A percentile compares a stretch with the other conserved stretches of the same genome.
Conservation (phyloP, 2,113 vertebrate genomes). For the Tiliqua scincoides region DNA sequence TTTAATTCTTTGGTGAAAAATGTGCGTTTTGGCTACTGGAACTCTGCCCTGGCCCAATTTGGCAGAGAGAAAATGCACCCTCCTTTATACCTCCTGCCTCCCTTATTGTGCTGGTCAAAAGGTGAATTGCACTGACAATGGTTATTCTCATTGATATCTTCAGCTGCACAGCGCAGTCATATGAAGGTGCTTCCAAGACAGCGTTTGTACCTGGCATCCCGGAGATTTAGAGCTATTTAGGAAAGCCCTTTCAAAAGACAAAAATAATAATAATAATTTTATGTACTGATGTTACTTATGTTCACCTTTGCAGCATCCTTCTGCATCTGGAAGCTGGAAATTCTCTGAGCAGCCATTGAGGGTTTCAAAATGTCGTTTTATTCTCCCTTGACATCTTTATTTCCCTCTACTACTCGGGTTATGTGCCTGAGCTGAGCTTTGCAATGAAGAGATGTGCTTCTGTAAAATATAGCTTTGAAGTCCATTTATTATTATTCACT, state of each 20-base stretch:
- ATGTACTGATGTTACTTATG: slow-evolving; percentile 45
- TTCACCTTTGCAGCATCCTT: slow-evolving; percentile 49
- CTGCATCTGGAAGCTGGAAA: slow-evolving; percentile 42
- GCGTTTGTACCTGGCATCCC: neutral
- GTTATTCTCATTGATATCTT: neutral
- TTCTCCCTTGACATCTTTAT: neutral
- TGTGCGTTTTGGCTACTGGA: too few relatives aligned
- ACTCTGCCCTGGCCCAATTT: too few relatives aligned
- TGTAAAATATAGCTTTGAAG: neutral
- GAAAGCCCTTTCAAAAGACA: slow-evolving; percentile 10
- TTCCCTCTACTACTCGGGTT: slow-evolving; percentile 33
- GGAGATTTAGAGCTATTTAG: slow-evolving; percentile 9
- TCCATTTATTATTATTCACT: slow-evolving; percentile 8
- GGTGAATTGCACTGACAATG: neutral
- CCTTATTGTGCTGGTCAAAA: neutral
- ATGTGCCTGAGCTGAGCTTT: slow-evolving; percentile 27
- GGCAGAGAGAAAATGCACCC: neutral
- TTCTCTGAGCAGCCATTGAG: slow-evolving; percentile 57
- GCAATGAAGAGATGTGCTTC: slow-evolving; percentile 23
- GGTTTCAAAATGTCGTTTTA: slow-evolving; percentile 56
- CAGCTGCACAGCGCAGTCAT: neutral
- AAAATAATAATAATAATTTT: slow-evolving; percentile 7
- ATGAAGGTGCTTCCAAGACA: neutral
- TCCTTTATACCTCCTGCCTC: neutral
- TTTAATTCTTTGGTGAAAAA: too few relatives aligned